These are phyloP conservation scores for Choreutis nemorana DNA, from an alignment of 2,888 invertebrate species.

Conservation along the genomic window DNA sequence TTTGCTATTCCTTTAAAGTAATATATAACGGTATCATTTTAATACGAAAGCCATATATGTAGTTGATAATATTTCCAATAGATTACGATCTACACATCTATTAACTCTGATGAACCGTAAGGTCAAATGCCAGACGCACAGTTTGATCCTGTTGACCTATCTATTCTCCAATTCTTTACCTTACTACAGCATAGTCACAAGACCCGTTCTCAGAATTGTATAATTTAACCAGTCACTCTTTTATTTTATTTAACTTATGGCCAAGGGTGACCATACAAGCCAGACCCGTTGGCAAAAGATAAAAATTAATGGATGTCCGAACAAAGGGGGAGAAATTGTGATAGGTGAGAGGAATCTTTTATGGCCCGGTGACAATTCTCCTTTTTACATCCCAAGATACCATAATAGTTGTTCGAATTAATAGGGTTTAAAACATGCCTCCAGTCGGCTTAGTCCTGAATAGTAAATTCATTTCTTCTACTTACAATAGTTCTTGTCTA, in stretches of 20 bases:
- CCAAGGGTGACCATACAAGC: conserved; percentile 48
- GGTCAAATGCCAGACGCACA: too few relatives aligned
- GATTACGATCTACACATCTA: too few relatives aligned
- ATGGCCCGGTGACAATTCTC: conserved; percentile 40
- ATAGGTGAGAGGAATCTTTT: conserved; percentile 63
- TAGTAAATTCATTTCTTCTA: conserved; percentile 26
- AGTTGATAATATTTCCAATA: too few relatives aligned
- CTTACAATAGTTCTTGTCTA: neutral
- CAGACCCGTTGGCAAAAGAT: conserved; percentile 50
- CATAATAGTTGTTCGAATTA: conserved; percentile 43
- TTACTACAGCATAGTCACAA: conserved; percentile 22
- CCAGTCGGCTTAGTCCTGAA: conserved; percentile 34
- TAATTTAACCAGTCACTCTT: conserved; percentile 45
- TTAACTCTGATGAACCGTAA: too few relatives aligned
- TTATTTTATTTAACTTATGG: conserved; percentile 50
- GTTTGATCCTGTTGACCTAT: neutral
- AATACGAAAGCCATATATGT: too few relatives aligned
- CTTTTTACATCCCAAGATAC: conserved; percentile 37
- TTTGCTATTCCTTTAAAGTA: too few relatives aligned
- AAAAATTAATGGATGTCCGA: conserved; percentile 53
- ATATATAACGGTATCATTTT: too few relatives aligned
- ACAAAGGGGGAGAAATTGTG: conserved; percentile 60
- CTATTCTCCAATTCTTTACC: neutral
- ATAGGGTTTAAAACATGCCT: conserved; percentile 38
- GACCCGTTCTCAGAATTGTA: conserved; percentile 39